These are phyloP conservation scores for Drosophila repletoides DNA, from an alignment of 1,140 invertebrate species.

Conservation along the genomic window DNA sequence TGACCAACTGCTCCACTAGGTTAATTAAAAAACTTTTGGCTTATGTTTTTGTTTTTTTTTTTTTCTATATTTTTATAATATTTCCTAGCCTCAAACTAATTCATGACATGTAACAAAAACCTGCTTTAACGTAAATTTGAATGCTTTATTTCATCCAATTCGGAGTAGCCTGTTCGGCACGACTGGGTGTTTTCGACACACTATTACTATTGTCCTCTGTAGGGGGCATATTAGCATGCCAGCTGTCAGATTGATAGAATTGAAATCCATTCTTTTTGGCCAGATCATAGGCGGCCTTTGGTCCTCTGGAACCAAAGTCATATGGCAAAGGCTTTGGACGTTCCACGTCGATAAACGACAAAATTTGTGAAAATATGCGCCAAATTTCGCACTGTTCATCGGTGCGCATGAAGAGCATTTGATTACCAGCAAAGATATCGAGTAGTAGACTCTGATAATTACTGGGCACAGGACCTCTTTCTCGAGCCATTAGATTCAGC, in stretches of 20 bases:
- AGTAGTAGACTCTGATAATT: constrained; percentile 28
- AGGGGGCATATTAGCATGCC: constrained; percentile 41
- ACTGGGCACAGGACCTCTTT: background rate
- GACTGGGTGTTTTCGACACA: constrained; percentile 2
- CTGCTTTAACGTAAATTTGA: constrained; percentile 11
- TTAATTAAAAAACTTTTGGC: constrained; percentile 75
- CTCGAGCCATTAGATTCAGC: constrained; percentile 30
- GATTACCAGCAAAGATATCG: constrained; percentile 51
- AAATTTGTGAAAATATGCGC: constrained; percentile 60
- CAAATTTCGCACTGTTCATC: constrained; percentile 68
- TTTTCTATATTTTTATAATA: constrained; percentile 35
- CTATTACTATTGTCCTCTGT: background rate
- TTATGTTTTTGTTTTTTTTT: constrained; percentile 13
- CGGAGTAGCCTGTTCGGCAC: constrained; percentile 19
- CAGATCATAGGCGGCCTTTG: constrained; percentile 44
- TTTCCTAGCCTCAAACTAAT: constrained; percentile 18
- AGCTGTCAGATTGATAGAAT: constrained; percentile 51
- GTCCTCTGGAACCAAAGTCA: constrained; percentile 53
- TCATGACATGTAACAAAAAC: constrained; percentile 23
- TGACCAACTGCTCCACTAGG: constrained; percentile 14
- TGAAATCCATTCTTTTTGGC: constrained; percentile 44
- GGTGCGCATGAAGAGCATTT: constrained; percentile 61
- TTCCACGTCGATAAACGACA: constrained; percentile 40
- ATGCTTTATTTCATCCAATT: constrained; percentile 7
- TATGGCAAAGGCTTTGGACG: constrained; percentile 48